These are phyloP conservation scores for Etheostoma perlongum DNA, from an alignment of 2,797 vertebrate genomes.

Conservation along the genomic window DNA sequence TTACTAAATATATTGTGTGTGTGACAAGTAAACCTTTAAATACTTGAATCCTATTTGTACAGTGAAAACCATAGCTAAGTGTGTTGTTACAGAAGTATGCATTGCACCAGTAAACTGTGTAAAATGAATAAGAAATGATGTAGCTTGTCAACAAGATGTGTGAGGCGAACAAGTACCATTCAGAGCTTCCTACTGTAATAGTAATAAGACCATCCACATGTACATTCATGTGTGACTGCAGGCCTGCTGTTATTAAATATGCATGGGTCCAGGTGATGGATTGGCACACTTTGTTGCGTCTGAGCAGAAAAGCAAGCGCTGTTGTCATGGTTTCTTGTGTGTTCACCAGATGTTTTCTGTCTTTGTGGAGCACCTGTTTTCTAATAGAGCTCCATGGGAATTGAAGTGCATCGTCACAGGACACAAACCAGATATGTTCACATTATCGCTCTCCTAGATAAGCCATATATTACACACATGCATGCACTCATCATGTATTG, in stretches of 20 bases:
- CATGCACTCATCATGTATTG: neutral
- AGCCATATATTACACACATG: neutral
- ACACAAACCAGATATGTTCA: slow-evolving; percentile 19
- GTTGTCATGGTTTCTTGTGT: slow-evolving; percentile 54
- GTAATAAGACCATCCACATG: slow-evolving; percentile 17
- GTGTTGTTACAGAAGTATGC: slow-evolving; percentile 15
- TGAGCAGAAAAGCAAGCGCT: slow-evolving; percentile 32
- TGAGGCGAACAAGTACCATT: slow-evolving; percentile 26
- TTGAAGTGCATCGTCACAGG: slow-evolving; percentile 21
- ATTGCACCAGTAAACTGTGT: slow-evolving; percentile 4
- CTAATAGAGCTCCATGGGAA: slow-evolving; percentile 46
- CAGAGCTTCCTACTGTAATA: slow-evolving; percentile 22
- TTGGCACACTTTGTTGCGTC: slow-evolving; percentile 43
- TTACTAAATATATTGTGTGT: neutral
- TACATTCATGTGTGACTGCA: slow-evolving; percentile 10
- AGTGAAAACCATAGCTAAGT: neutral
- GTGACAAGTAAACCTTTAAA: neutral
- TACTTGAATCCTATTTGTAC: neutral
- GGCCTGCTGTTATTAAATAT: slow-evolving; percentile 57
- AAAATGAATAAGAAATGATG: slow-evolving; percentile 33
- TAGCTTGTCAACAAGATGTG: slow-evolving; percentile 37
- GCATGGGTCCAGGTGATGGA: slow-evolving; percentile 48
- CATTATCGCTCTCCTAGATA: slow-evolving; percentile 14
- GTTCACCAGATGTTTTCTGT: slow-evolving; percentile 58
- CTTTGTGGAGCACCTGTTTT: slow-evolving; percentile 42